Percentiles rank a stretch among this genome's conserved stretches.
Evolutionary conservation across 2,113 vertebrate genomes (phyloP).

Genomic region (Phocoena sinus): DNA sequence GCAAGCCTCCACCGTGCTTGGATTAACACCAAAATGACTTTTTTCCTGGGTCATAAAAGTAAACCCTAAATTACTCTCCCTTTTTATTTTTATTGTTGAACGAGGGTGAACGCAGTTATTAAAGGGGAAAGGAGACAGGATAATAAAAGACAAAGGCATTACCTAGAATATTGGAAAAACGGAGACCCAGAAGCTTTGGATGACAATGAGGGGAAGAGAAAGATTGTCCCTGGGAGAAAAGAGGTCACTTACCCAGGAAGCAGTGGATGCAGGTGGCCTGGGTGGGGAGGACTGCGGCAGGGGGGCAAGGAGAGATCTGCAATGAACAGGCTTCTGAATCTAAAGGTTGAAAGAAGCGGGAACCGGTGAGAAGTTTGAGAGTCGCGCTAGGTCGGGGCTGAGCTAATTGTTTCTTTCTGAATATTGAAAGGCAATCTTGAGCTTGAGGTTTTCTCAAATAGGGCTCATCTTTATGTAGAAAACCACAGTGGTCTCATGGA

Average conservation of each 20-base stretch:
- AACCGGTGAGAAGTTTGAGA: rapidly evolving
- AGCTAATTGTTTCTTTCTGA: background rate
- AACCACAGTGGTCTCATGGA: background rate
- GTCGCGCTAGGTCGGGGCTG: background rate
- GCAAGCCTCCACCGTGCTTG: background rate
- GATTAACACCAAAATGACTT: conserved; percentile 39
- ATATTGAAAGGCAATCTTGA: background rate
- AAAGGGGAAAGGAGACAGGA: background rate
- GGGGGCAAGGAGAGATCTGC: background rate
- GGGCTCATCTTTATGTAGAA: background rate
- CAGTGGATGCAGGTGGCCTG: background rate
- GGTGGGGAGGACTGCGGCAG: background rate
- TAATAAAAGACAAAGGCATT: conserved; percentile 41
- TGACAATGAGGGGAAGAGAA: background rate
- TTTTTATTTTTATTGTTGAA: conserved; percentile 43
- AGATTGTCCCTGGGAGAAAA: background rate
- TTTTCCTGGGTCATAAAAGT: background rate
- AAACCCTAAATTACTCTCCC: conserved; percentile 4
- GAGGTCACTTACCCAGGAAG: background rate
- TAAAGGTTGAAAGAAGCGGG: background rate
- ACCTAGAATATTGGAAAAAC: background rate
- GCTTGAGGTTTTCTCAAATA: background rate
- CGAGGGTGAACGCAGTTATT: conserved; percentile 9
- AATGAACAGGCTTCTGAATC: background rate
- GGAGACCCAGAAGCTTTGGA: background rate